Percentiles rank a stretch among this genome's conserved stretches.
Conservation (phyloP, 2,888 invertebrate genomes). For the Thelaira solivaga region DNA sequence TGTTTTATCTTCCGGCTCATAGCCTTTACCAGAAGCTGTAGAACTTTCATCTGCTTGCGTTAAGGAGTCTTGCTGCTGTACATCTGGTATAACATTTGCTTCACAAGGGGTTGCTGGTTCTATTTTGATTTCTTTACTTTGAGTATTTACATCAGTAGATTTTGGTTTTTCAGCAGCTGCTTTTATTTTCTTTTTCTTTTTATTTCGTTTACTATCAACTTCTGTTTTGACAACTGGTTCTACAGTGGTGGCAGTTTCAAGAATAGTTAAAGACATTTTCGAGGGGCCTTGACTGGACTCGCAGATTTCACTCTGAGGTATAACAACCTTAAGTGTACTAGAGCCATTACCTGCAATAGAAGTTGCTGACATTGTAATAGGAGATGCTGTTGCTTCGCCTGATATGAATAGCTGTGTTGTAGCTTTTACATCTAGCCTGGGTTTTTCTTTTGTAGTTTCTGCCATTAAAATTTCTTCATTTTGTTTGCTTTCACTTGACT, state of each 20-base stretch:
- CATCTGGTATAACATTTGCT: conserved; percentile 7
- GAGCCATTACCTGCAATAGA: conserved; percentile 76
- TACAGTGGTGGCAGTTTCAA: conserved; percentile 67
- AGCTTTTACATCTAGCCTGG: conserved; percentile 67
- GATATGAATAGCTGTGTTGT: conserved; percentile 74
- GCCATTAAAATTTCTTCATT: background rate
- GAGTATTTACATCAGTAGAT: conserved; percentile 48
- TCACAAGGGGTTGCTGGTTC: background rate
- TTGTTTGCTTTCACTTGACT: background rate
- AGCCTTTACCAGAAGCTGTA: conserved; percentile 78
- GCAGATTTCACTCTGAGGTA: conserved; percentile 54
- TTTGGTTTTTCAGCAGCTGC: conserved; percentile 68
- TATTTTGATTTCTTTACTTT: conserved; percentile 74
- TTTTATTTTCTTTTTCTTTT: conserved; percentile 82
- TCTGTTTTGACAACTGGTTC: conserved; percentile 21
- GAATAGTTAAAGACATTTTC: conserved; percentile 74
- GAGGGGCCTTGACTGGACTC: background rate
- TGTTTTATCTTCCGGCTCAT: conserved; percentile 83
- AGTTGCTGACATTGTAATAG: conserved; percentile 73
- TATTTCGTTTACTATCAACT: conserved; percentile 79
- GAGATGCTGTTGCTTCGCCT: conserved; percentile 70
- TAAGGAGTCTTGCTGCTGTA: background rate
- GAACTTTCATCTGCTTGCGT: conserved; percentile 45
- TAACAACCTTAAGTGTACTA: conserved; percentile 71
- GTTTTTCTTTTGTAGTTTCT: conserved; percentile 38